Evolutionary conservation across 2,113 vertebrate species (phyloP).

Genomic region (Manacus vitellinus): DNA sequence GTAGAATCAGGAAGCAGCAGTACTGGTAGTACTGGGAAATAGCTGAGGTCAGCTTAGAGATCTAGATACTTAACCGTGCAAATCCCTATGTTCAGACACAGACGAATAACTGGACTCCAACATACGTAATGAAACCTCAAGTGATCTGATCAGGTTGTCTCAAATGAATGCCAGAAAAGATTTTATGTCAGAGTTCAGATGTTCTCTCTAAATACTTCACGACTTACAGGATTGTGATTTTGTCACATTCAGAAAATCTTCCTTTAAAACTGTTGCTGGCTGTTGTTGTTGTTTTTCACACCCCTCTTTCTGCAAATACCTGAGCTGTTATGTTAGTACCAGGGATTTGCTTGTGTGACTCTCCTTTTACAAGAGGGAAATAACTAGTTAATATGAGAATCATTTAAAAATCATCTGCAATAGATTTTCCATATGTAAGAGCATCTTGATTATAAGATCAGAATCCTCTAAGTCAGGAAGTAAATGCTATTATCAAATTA

Average conservation of each 20-base stretch:
- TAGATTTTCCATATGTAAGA: constrained; percentile 19
- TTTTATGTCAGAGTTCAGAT: neutral
- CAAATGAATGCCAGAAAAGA: neutral
- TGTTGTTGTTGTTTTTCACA: neutral
- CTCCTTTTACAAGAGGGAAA: neutral
- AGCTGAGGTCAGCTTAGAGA: neutral
- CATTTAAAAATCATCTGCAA: constrained; percentile 44
- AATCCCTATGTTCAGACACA: neutral
- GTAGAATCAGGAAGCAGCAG: neutral
- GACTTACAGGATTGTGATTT: neutral
- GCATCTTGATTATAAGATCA: constrained; percentile 57
- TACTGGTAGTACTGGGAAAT: neutral
- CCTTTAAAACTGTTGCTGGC: neutral
- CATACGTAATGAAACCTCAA: neutral
- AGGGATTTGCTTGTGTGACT: neutral
- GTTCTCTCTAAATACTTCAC: neutral
- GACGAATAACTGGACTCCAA: neutral
- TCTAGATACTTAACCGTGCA: neutral
- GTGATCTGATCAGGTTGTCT: neutral
- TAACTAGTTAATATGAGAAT: neutral
- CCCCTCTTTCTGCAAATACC: neutral
- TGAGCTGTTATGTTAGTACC: neutral
- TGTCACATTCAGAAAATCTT: neutral
- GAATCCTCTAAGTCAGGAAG: constrained; percentile 43
- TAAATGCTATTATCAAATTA: constrained; percentile 42